Evolutionary conservation across 2,888 invertebrate genomes (phyloP).

Genomic region (Conomelus anceps): DNA sequence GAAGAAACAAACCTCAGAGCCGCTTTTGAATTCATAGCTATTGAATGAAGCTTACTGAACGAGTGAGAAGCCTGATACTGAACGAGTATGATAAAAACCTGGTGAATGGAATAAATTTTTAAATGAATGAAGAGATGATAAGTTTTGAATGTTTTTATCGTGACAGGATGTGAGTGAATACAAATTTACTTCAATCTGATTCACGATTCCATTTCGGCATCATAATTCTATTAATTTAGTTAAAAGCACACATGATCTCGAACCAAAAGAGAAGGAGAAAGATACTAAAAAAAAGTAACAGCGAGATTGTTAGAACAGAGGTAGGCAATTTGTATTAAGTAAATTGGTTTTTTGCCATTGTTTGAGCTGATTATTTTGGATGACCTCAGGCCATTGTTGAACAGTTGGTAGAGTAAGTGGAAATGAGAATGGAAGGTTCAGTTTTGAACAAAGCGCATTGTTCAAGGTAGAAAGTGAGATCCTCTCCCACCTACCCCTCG

Average conservation of each 20-base stretch:
- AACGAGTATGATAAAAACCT: no score
- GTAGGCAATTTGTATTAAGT: neutral
- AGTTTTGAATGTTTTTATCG: no score
- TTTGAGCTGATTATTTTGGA: neutral
- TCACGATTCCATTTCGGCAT: neutral
- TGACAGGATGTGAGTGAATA: neutral
- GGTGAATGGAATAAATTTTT: no score
- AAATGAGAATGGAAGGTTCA: neutral
- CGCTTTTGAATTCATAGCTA: no score
- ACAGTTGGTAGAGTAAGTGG: neutral
- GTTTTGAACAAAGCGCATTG: neutral
- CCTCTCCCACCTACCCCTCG: neutral
- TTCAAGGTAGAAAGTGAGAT: neutral
- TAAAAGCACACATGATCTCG: neutral
- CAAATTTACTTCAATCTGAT: neutral
- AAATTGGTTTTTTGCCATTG: neutral
- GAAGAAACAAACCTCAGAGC: no score
- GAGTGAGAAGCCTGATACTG: no score
- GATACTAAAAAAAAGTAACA: neutral
- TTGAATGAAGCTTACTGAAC: no score
- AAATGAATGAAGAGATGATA: no score
- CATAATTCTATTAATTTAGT: neutral
- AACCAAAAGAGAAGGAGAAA: neutral
- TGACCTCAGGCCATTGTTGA: neutral
- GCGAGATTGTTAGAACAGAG: neutral